These are phyloP conservation scores for Drosophila mauritiana DNA, from an alignment of 1,140 invertebrate species.

Conservation along the genomic window DNA sequence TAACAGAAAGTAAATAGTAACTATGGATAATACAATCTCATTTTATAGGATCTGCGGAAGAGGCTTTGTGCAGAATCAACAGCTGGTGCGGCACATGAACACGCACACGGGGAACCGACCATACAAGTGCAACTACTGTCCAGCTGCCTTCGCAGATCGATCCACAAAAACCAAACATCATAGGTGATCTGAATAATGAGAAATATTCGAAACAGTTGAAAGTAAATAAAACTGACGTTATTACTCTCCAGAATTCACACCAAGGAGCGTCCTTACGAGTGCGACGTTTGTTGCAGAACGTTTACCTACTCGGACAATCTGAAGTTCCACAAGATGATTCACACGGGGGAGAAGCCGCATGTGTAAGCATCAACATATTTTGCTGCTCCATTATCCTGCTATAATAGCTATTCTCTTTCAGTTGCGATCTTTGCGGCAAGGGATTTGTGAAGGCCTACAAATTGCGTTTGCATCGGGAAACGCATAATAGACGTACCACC, in stretches of 20 bases:
- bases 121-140: slow-evolving; percentile 90
- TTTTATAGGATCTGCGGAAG: slow-evolving; percentile 71
- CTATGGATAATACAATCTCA: background rate
- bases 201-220: background rate
- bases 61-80: slow-evolving; percentile 75
- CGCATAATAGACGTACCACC: slow-evolving; percentile 60
- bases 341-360: slow-evolving; percentile 72
- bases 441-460: slow-evolving; percentile 75
- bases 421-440: slow-evolving; percentile 71
- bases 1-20: accelerated
- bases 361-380: slow-evolving; percentile 38
- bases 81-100: slow-evolving; percentile 80
- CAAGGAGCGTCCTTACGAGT: slow-evolving; percentile 90
- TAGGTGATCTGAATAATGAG: slow-evolving; percentile 56
- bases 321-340: slow-evolving; percentile 86
- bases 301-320: slow-evolving; percentile 89
- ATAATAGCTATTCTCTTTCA: background rate
- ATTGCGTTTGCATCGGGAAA: slow-evolving; percentile 70
- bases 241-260: slow-evolving; percentile 86
- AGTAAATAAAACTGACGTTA: background rate
- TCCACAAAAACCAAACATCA: slow-evolving; percentile 87
- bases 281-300: slow-evolving; percentile 88
- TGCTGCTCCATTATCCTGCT: too few relatives aligned
- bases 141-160: slow-evolving; percentile 88
- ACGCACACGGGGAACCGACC: slow-evolving; percentile 85